Percentiles rank a stretch among this genome's conserved stretches.
Evolutionary conservation across 2,888 invertebrate species (phyloP).

Genomic region (Mycogona germanica): DNA sequence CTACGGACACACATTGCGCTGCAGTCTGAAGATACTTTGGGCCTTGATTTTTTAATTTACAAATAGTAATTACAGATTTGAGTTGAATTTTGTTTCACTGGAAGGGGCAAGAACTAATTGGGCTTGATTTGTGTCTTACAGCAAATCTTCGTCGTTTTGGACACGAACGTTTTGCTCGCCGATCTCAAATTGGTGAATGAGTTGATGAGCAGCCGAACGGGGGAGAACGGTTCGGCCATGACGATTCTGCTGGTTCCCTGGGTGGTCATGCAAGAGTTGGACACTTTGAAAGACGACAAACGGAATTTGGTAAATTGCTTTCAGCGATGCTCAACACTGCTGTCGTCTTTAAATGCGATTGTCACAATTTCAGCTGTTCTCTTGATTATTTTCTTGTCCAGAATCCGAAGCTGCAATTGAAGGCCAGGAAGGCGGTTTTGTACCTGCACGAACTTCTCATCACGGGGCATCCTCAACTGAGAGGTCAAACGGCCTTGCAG

Average conservation of each 20-base stretch:
- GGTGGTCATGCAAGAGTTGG: constrained; percentile 32
- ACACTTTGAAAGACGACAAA: constrained; percentile 29
- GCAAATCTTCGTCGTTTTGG: constrained; percentile 29
- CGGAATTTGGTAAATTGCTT: constrained; percentile 1
- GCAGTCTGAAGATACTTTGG: too few relatives aligned
- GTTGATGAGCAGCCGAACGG: constrained; percentile 28
- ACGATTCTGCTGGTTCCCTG: constrained; percentile 22
- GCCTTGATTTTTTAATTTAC: too few relatives aligned
- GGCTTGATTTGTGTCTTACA: too few relatives aligned
- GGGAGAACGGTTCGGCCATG: constrained; percentile 5
- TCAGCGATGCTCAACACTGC: neutral
- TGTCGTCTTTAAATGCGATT: neutral
- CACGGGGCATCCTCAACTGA: constrained; percentile 5
- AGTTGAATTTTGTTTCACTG: too few relatives aligned
- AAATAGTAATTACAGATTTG: too few relatives aligned
- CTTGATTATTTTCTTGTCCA: neutral
- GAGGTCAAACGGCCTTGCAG: constrained; percentile 15
- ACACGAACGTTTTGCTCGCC: constrained; percentile 36
- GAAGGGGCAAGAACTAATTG: too few relatives aligned
- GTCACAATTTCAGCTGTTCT: neutral
- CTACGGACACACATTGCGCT: too few relatives aligned
- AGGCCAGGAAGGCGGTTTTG: constrained; percentile 9
- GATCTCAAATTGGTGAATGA: constrained; percentile 30
- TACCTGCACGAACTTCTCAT: constrained; percentile 13
- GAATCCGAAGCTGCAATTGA: constrained; percentile 29